phyloP scores from a whole-genome alignment of 2,113 vertebrate genomes.

The Tachysurus vachellii region DNA sequence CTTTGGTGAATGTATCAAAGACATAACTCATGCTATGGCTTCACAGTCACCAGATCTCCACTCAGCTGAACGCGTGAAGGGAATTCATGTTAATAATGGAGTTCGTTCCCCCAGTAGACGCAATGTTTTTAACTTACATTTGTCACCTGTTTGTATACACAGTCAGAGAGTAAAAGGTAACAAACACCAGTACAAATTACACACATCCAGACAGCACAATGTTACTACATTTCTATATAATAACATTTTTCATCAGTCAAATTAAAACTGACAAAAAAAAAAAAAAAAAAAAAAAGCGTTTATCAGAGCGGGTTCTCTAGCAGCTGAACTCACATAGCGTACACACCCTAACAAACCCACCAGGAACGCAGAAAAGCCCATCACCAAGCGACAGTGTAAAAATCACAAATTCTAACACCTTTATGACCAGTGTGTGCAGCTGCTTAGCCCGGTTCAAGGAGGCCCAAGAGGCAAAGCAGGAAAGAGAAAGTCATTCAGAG shows the following conservation, averaged over 20 bases:
- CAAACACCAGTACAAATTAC: not conserved
- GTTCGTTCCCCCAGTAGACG: not conserved
- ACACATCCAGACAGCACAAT: not conserved
- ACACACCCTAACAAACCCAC: not conserved
- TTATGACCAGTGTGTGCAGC: constrained; percentile 1
- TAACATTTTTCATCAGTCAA: not conserved
- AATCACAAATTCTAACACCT: constrained; percentile 15
- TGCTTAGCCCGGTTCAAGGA: constrained; percentile 1
- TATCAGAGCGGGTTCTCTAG: constrained; percentile 1
- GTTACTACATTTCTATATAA: not conserved
- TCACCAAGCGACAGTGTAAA: constrained; percentile 28
- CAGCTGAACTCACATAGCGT: not conserved
- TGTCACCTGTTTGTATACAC: not conserved
- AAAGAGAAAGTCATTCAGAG: constrained; percentile 36
- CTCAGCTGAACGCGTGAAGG: not conserved
- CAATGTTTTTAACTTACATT: not conserved
- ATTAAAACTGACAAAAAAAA: constrained; percentile 1
- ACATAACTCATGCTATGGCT: not conserved
- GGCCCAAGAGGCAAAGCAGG: not conserved
- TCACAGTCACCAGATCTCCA: not conserved
- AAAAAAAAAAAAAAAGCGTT: not conserved
- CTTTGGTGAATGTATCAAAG: not conserved
- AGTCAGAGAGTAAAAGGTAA: not conserved
- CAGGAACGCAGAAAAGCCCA: constrained; percentile 33
- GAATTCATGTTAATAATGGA: not conserved